phyloP scores from a whole-genome alignment of 2,797 vertebrate genomes.

The Pipistrellus nathusii region DNA sequence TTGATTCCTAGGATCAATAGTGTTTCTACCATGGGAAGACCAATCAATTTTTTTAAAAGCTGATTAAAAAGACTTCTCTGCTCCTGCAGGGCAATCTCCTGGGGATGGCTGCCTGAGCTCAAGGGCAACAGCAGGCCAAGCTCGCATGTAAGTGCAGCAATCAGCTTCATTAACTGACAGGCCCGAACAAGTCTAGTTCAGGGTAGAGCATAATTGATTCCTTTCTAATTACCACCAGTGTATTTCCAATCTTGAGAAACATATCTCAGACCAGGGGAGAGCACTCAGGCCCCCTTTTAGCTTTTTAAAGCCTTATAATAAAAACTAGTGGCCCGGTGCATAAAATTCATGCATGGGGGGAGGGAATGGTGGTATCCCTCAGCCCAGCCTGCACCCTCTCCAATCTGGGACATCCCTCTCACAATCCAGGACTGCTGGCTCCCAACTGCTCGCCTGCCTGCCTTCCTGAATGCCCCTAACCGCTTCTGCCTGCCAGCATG shows the following conservation, averaged over 20 bases:
- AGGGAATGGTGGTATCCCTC: no score
- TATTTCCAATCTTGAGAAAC: not conserved
- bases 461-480: no score
- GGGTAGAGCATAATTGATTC: not conserved
- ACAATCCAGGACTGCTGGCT: no score
- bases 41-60: not conserved
- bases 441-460: no score
- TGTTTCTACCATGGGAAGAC: not conserved
- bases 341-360: no score
- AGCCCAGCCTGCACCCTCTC: no score
- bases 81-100: not conserved
- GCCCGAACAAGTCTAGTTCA: not conserved
- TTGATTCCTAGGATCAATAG: not conserved
- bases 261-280: not conserved
- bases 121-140: not conserved
- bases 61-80: conserved; percentile 31
- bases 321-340: not conserved
- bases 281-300: no score
- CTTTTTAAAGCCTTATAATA: not conserved
- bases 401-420: no score
- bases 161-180: not conserved
- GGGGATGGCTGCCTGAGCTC: not conserved
- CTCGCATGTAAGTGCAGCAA: not conserved
- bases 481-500: no score
- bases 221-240: not conserved